Evolutionary conservation across 2,888 invertebrate species (phyloP).

Genomic region (Caenorhabditis sp.): DNA sequence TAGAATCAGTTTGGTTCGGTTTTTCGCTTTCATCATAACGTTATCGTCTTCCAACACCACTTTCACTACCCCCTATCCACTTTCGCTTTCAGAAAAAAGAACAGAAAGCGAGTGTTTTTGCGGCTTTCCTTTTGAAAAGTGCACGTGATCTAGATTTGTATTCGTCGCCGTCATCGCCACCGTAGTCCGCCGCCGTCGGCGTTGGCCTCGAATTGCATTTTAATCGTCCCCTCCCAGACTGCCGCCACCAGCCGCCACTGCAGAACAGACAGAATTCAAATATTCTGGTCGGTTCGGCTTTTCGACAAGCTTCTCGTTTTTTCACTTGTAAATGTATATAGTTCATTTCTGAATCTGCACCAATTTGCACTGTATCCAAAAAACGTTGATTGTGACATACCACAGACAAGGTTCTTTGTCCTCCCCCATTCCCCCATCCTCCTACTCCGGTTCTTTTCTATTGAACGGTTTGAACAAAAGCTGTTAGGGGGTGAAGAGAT

Average conservation of each 20-base stretch:
- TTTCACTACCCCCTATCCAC: too few species aligned
- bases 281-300: neutral
- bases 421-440: too few species aligned
- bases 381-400: too few species aligned
- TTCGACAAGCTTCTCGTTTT: neutral
- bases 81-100: constrained; percentile 5
- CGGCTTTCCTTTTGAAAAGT: constrained; percentile 24
- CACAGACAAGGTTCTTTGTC: too few species aligned
- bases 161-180: too few species aligned
- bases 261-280: neutral
- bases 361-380: too few species aligned
- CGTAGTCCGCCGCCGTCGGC: too few species aligned
- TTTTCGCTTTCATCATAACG: neutral
- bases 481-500: too few species aligned
- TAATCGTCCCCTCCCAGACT: neutral
- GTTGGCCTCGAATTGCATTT: neutral
- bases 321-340: neutral
- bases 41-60: too few species aligned
- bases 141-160: constrained; percentile 41
- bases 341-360: too few species aligned
- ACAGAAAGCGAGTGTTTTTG: constrained; percentile 1
- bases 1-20: neutral
- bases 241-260: neutral
- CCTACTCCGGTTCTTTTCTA: too few species aligned
- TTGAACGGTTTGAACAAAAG: too few species aligned